A percentile compares a stretch with the other conserved stretches of the same genome.
Conservation (phyloP, 2,888 invertebrate species). For the Chrysolina oricalcia region DNA sequence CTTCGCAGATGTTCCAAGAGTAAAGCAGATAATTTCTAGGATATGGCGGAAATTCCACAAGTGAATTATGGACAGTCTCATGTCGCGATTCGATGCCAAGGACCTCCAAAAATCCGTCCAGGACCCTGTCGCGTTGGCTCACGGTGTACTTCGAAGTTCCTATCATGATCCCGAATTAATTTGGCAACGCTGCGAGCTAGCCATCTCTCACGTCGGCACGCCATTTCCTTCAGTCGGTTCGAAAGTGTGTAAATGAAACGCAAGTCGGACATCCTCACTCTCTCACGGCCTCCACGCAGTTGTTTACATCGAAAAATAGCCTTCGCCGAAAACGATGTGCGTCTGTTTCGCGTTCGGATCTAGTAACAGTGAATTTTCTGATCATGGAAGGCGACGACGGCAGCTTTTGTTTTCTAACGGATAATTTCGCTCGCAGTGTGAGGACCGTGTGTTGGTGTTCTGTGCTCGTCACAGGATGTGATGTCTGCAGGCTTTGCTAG, state of each 20-base stretch:
- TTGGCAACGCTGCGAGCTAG: conserved; percentile 58
- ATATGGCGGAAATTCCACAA: too few relatives aligned
- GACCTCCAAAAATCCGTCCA: too few relatives aligned
- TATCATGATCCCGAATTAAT: conserved; percentile 42
- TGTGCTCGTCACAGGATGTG: conserved; percentile 54
- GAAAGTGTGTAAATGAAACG: conserved; percentile 53
- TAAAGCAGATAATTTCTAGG: too few relatives aligned
- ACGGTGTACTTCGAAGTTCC: background rate
- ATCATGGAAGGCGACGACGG: conserved; percentile 13
- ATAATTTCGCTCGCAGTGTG: conserved; percentile 12
- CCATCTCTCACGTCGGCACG: conserved; percentile 54
- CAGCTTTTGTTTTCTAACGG: conserved; percentile 28
- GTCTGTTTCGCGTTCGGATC: conserved; percentile 28
- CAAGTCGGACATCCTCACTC: conserved; percentile 45
- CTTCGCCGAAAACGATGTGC: conserved; percentile 42
- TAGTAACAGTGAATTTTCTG: conserved; percentile 19
- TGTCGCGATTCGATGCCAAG: too few relatives aligned
- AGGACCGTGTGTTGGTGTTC: conserved; percentile 31
- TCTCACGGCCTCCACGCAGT: conserved; percentile 48
- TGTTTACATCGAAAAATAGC: conserved; percentile 48
- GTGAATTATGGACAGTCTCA: too few relatives aligned
- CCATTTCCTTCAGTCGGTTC: conserved; percentile 62
- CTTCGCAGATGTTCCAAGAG: too few relatives aligned
- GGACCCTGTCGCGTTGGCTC: too few relatives aligned
- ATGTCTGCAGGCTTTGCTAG: conserved; percentile 58